Base-by-base conservation (phyloP, 1,140 invertebrate species). In the Hyles vespertilio region DNA sequence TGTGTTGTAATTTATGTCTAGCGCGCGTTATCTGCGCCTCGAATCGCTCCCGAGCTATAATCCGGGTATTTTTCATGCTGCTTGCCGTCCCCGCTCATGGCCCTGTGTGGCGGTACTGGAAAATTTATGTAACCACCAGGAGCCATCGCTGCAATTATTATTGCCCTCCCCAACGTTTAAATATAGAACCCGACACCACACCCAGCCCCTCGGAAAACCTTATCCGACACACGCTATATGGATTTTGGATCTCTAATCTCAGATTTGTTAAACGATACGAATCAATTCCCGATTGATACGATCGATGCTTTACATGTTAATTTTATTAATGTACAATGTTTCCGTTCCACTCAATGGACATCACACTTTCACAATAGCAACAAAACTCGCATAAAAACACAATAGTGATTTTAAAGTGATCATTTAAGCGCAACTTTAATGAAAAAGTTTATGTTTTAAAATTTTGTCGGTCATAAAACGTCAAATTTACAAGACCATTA, bases 1-100 rank as follows among this genome's bases (percentile, higher is more conserved):
- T 81, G 83, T 85, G 64, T 56, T 73, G 83, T 88, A 85, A 88
- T 85, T 88, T 88, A 88, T 87, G 84, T 87, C 78, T 75, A 80
- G 74, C 72, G 70, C 66, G 71, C 69, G 73, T 87, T 88, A 88
- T 88, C 85, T 83, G 63, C 65, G 49, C 70, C 68, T 65, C 64
- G 61, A 79, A 88, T 88, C 85, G 84, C 78, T 81, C 83, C 84
- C 76, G 76, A 79, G 81, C 81, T 81, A 83, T 88, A 88, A 88
- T 87, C 85, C 81, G 73, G 74, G 75, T 82, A 88, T 88, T 88
- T 88, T 88, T 88, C 85, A 87, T 81, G 71, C 59, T 66, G 72
- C 77, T 74, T 74, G 70, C 67, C 56, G 61, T 62, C 69, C 57
- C 62, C 57, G 60, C 59, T 69, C 67, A 51, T 60, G 48, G 67